Conservation (phyloP, 2,888 invertebrate genomes). For the Erannis defoliaria region DNA sequence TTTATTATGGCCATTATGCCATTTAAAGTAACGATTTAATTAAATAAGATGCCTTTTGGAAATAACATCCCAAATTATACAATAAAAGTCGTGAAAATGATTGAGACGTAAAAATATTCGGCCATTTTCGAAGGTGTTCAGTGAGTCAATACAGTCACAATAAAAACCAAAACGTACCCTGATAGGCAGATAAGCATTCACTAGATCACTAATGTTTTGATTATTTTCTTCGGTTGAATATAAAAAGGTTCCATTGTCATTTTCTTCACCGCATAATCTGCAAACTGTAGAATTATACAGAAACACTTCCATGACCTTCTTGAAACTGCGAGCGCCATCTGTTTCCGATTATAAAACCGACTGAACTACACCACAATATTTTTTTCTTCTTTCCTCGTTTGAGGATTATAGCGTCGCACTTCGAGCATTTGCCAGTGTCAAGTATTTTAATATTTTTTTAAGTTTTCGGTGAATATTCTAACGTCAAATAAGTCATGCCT, state of each 20-base stretch:
- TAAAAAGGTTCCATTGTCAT: slow-evolving; percentile 89
- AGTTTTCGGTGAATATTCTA: too few relatives aligned
- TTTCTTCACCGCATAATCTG: slow-evolving; percentile 92
- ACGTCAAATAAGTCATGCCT: too few relatives aligned
- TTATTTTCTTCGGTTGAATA: slow-evolving; percentile 87
- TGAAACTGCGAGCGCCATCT: slow-evolving; percentile 69
- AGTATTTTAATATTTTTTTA: too few relatives aligned
- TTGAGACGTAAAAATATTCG: slow-evolving; percentile 48
- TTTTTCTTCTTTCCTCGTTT: too few relatives aligned
- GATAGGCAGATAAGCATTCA: slow-evolving; percentile 91
- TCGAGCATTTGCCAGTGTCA: too few relatives aligned
- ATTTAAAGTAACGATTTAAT: background rate
- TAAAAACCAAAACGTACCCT: slow-evolving; percentile 85
- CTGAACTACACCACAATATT: background rate
- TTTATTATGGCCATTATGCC: background rate
- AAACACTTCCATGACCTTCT: slow-evolving; percentile 77
- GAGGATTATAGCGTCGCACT: too few relatives aligned
- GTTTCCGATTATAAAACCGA: slow-evolving; percentile 61
- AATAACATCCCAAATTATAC: background rate
- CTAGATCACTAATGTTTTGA: slow-evolving; percentile 87
- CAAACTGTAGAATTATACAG: slow-evolving; percentile 91
- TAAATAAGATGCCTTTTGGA: background rate
- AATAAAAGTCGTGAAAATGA: slow-evolving; percentile 64
- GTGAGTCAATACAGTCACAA: slow-evolving; percentile 82
- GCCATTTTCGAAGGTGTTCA: slow-evolving; percentile 65